Base-by-base conservation (phyloP, 2,888 invertebrate species). In the Halictus quadricinctus region DNA sequence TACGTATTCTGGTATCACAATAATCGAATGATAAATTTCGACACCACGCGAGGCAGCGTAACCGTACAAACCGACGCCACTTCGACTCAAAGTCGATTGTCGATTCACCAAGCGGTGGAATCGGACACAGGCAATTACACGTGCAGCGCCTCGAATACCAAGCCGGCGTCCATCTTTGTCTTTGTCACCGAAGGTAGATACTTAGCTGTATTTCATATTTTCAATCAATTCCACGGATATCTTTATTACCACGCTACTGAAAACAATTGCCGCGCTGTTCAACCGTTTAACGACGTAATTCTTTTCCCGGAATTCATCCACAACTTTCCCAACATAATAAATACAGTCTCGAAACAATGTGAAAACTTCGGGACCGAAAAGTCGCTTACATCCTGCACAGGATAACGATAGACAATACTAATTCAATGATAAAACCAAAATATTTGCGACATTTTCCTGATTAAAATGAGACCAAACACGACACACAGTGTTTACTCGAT, bases 1-100 rank as follows among this genome's bases (percentile, higher is more conserved):
- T 98, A 98, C 96, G 98, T 98, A 94, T 98, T 98, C 96, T 98
- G 98, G 98, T 98, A 97, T 95, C 98, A 98, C 96, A 98, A 98
- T 95, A 97, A 97, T 95, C 97, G 97, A 94, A 98, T 98, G 97
- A 98, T 98, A 95, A 98, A 98, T 96, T 98, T 98, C 95, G 98
- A 98, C 95, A 97, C 96, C 92, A 96, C 97, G 91, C 96, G 98
- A 93, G 97, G 98, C 90, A 97, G 97, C 90, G 97, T 98, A 90
- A 96, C 96, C 90, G 98, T 98, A 93, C 96, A 97, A 94, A 98
- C 98, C 89, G 97, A 97, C 95, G 97, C 97, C 88, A 98, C 98
- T 88, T 96, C 97, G 93, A 98, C 98, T 89, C 97, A 98, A 95
- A 98, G 97, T 93, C 96, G 97, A 91, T 96, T 98, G 90, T 97